A percentile compares a stretch with the other conserved stretches of the same genome.
phyloP scores from a whole-genome alignment of 2,888 invertebrate genomes.

The Deroplatys truncata region DNA sequence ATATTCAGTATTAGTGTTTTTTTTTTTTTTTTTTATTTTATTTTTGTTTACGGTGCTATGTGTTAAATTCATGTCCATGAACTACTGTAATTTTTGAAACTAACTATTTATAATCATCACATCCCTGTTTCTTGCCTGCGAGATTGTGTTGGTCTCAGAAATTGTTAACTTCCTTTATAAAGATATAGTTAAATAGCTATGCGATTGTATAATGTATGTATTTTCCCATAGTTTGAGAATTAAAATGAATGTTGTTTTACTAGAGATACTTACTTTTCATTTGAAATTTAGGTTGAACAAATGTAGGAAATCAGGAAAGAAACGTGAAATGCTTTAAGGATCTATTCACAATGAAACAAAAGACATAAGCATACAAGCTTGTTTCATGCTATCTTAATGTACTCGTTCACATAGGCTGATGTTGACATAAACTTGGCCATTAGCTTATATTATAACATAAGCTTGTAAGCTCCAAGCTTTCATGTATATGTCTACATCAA shows the following conservation, averaged over 20 bases:
- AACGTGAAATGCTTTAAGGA: no score
- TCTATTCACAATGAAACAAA: no score
- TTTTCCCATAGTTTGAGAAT: not conserved
- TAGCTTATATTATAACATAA: no score
- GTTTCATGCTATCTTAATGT: no score
- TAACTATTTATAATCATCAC: not conserved
- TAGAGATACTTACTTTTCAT: not conserved
- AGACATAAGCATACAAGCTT: no score
- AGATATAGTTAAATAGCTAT: not conserved
- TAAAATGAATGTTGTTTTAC: not conserved
- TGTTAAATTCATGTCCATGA: not conserved
- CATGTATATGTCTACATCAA: no score
- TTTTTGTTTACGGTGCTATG: not conserved
- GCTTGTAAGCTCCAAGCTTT: no score
- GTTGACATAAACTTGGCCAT: no score
- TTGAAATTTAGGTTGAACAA: not conserved
- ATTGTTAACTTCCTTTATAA: not conserved
- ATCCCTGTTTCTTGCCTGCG: not conserved
- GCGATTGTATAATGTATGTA: not conserved
- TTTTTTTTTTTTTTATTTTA: not conserved
- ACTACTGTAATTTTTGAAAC: not conserved
- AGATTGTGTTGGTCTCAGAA: not conserved
- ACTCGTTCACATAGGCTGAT: no score
- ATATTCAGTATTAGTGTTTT: not conserved
- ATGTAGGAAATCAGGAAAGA: not conserved